A percentile compares a stretch with the other conserved stretches of the same genome.
These are phyloP conservation scores for Thoracochromis brauschi DNA, from an alignment of 2,113 vertebrate genomes.

Conservation along the genomic window DNA sequence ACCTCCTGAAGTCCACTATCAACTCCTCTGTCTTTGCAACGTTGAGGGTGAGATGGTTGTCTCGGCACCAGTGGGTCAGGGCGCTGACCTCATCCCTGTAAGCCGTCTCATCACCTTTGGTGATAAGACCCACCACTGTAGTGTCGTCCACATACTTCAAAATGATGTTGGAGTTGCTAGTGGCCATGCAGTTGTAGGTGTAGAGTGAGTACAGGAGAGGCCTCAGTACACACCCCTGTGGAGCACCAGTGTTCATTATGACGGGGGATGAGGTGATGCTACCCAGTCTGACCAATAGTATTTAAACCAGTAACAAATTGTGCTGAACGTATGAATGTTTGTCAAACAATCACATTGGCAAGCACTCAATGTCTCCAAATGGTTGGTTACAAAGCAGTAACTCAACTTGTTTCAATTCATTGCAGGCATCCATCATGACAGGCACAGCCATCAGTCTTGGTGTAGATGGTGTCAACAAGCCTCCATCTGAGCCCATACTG, in stretches of 20 bases:
- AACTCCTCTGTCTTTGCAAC: neutral
- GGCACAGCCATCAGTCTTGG: conserved; percentile 83
- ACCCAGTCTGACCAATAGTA: neutral
- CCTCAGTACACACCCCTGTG: neutral
- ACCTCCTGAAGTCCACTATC: neutral
- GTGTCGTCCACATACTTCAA: accelerated
- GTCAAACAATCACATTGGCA: neutral
- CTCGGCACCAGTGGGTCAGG: neutral
- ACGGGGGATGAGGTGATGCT: neutral
- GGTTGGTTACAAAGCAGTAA: neutral
- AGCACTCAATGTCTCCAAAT: neutral
- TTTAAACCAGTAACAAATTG: neutral
- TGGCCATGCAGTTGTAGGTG: neutral
- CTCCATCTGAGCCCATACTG: conserved; percentile 65
- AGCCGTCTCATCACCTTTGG: neutral
- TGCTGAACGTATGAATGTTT: neutral
- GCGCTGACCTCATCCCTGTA: neutral
- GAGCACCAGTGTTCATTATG: neutral
- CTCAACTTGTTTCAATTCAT: neutral
- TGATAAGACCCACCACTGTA: neutral
- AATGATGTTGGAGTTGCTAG: neutral
- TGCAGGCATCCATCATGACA: conserved; percentile 92
- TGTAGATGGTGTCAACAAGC: conserved; percentile 74
- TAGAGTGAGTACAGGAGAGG: neutral
- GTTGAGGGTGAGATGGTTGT: neutral